Evolutionary conservation across 2,888 invertebrate species (phyloP), one percentile per base, ranked within the genome.

Genomic region (Melipona beecheii): DNA sequence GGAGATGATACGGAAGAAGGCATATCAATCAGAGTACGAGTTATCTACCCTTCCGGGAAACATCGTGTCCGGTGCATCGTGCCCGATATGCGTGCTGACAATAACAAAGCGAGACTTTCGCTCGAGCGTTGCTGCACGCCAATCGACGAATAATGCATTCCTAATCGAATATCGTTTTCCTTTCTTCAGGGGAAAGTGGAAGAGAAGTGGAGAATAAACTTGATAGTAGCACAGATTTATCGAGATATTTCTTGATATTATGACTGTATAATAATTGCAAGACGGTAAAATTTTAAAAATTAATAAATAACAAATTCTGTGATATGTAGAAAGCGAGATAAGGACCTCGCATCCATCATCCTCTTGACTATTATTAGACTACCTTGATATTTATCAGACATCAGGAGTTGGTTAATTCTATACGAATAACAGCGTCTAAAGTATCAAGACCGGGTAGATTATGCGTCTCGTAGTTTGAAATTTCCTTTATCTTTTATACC

Each of bases 401-500:
- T 58, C 24, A 58, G 5, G 15, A 5, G 2, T 0, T 58, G 60
- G 9, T 0, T 9, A 17, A 5, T 19, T 6, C 9, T 3, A 24
- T 0, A 4, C 4, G n/a, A 0, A 85, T 0, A 3, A n/a, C 0
- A 1, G 81, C 27, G 2, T 62, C 27, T 9, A 89, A 54, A 11
- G 36, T 0, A 15, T 81, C 69, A 13, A 43, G 58, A 50, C 90
- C 92, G 11, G 84, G 81, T 15, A 43, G 49, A 31, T 91, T 91
- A 13, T n/a, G 24, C 31, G 87, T 81, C 6, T 84, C 87, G 81
- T 91, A 93, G 56, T 96, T 96, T 27, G 96, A 96, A 62, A 97
- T 72, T 94, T 87, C 50, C 95, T 94, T 91, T 97, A 97, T 79
- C 95, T 94, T 72, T 95, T 94, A 31, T 17, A 96, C 85, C 97